Base-by-base conservation (phyloP, 2,113 vertebrate species). In the Charadrius vociferus region DNA sequence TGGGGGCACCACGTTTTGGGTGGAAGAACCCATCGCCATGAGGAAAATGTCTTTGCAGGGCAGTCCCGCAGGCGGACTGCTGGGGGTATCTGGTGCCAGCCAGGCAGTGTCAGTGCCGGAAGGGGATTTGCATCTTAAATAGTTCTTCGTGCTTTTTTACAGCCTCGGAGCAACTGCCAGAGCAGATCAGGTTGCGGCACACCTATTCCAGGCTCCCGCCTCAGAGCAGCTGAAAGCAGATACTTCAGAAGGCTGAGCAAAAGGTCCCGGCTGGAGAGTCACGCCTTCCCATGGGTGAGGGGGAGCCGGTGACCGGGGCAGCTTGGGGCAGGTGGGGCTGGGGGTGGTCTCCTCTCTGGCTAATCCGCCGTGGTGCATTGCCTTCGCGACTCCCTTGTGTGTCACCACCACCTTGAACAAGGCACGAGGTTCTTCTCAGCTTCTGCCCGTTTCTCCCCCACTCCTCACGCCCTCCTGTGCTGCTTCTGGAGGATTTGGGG, bases 181-280 rank as follows among this genome's bases (percentile, higher is more conserved):
- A 45, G 87, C 61, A 55, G 95, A 93, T 97, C 96, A 58, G 91
- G 91, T 95, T 95, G 81, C 95, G 0, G 19, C 71, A 75, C 91
- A 93, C 93, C 93, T 95, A 96, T 94, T 95, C 93, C 93, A 85
- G 89, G 94, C 94, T 95, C 65, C 89, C 1, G 29, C 53, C 66
- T 37, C 3, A 1, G 75, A 81, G 91, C 91, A n/a, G 66, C 65
- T 95, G 93, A 94, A 95, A 97, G 82, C 88, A 92, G 95, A 96
- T 95, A 49, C 81, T 53, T 34, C 47, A 29, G 72, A 70, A 80
- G 65, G 58, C 90, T 8, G 68, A 75, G 90, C 90, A 23, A 61
- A 75, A 36, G 59, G 67, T 83, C 49, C 37, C 1, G 29, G 53
- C 85, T 55, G 62, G 37, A 59, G 61, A 90, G 63, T 22, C 30